Evolutionary conservation across 1,140 invertebrate genomes (phyloP).

Genomic region (Scylla paramamosain): DNA sequence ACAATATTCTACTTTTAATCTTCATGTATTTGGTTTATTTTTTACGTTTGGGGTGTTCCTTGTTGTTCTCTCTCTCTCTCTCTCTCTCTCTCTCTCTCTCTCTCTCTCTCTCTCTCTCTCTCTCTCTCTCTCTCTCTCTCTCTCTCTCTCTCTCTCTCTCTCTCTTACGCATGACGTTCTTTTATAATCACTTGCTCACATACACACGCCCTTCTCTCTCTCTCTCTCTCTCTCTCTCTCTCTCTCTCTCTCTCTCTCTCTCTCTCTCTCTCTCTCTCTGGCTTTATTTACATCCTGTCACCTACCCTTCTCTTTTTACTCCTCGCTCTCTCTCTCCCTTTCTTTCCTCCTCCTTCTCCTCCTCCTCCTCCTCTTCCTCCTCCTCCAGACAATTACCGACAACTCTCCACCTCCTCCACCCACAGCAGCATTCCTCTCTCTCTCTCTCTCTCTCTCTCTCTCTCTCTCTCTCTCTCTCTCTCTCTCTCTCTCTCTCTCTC

Average conservation of each 20-base stretch:
- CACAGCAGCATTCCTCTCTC: background rate
- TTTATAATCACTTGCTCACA: too few species aligned
- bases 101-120: slow-evolving; percentile 41
- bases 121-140: slow-evolving; percentile 47
- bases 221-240: too few species aligned
- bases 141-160: slow-evolving; percentile 24
- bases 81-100: too few species aligned
- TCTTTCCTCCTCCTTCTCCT: background rate
- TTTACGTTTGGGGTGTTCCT: background rate
- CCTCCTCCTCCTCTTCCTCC: background rate
- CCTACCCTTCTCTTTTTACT: background rate
- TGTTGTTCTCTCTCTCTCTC: too few species aligned
- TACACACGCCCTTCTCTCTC: too few species aligned
- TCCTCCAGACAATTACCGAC: too few species aligned
- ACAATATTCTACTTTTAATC: too few species aligned
- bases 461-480: background rate
- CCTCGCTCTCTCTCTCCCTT: background rate
- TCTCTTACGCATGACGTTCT: background rate
- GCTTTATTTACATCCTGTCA: background rate
- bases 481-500: background rate
- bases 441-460: background rate
- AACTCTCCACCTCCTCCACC: background rate
- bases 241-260: background rate
- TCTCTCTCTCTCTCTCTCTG: slow-evolving; percentile 38
- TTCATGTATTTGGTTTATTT: too few species aligned